A percentile compares a stretch with the other conserved stretches of the same genome.
These are phyloP conservation scores for Zoanthus sociatus DNA, from an alignment of 92 coral and sea anemone genomes.

Conservation along the genomic window DNA sequence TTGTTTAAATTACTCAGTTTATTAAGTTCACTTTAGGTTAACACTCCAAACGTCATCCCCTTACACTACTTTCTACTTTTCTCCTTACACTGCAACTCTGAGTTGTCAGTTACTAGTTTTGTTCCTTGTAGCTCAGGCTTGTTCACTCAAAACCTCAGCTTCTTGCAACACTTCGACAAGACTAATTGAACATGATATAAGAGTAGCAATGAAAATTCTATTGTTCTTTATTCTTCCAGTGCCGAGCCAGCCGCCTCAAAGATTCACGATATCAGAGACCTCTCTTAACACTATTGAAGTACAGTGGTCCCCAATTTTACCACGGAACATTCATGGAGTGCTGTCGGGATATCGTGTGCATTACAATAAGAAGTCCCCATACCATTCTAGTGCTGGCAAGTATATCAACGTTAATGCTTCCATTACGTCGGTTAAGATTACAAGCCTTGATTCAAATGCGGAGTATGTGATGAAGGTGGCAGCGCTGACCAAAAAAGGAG, in stretches of 20 bases:
- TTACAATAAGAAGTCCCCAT: slow-evolving; percentile 61
- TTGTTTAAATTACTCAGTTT: no score
- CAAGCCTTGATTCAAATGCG: slow-evolving; percentile 66
- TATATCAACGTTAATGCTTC: slow-evolving; percentile 70
- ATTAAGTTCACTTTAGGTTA: no score
- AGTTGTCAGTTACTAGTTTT: no score
- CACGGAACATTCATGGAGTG: slow-evolving; percentile 63
- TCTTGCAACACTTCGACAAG: no score
- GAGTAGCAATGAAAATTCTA: not conserved
- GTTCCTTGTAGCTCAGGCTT: no score
- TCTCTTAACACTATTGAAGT: slow-evolving; percentile 74
- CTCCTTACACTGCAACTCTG: no score
- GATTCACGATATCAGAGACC: slow-evolving; percentile 54
- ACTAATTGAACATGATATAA: no score
- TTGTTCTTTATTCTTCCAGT: slow-evolving; percentile 33
- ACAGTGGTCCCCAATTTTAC: slow-evolving; percentile 76
- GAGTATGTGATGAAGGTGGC: slow-evolving; percentile 70
- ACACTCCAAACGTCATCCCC: no score
- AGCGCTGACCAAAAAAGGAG: slow-evolving; percentile 78
- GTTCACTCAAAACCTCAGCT: no score
- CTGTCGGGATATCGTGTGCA: slow-evolving; percentile 75
- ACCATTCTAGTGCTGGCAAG: slow-evolving; percentile 53
- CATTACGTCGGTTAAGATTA: slow-evolving; percentile 45
- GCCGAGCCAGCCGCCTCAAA: slow-evolving; percentile 75
- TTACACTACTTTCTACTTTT: no score